Base-by-base conservation (phyloP, 2,113 vertebrate species). In the Sylvia atricapilla region DNA sequence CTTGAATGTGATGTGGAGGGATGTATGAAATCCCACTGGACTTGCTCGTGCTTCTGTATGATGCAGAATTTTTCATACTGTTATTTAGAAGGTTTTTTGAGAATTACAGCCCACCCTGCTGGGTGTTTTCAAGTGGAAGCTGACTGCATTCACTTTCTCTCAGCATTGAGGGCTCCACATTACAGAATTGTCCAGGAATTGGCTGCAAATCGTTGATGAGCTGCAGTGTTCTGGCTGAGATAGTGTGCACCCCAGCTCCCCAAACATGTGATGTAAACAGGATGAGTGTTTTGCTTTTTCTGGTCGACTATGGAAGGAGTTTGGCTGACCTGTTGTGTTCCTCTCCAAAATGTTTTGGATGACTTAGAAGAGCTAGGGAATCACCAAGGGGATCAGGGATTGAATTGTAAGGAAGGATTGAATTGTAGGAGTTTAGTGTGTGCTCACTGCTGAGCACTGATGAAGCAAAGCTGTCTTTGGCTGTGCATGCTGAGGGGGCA, bases 201-300 rank as follows among this genome's bases (percentile, higher is more conserved):
- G 7, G 24, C 56, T 78, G n/a, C 44, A 78, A 30, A 33, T 41
- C 1, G 0, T 50, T 1, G 0, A 20, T n/a, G 24, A 87, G 10
- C 74, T 76, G 58, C 35, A 52, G 46, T 1, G 0, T 50, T 89
- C 24, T 44, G 28, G 53, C 58, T 79, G 58, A 85, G 22, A 53
- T 56, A 10, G 12, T 43, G 60, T 41, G 50, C 1, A 0, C 15
- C 37, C 21, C 41, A 74, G n/a, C 27, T 94, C 39, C 62, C 82
- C 66, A 80, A 86, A 46, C 2, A 3, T 11, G 16, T 64, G 67
- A 70, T 7, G 1, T 47, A 31, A 86, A 63, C 43, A 44, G 66
- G 37, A 64, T 50, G 56, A 75, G 21, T 41, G 39, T 31, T 69
- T 59, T 73, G 23, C 12, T 79, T 82, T 86, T 91, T 84, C 70